Base-by-base conservation (phyloP, 2,113 vertebrate species). In the Eulemur rufifrons region DNA sequence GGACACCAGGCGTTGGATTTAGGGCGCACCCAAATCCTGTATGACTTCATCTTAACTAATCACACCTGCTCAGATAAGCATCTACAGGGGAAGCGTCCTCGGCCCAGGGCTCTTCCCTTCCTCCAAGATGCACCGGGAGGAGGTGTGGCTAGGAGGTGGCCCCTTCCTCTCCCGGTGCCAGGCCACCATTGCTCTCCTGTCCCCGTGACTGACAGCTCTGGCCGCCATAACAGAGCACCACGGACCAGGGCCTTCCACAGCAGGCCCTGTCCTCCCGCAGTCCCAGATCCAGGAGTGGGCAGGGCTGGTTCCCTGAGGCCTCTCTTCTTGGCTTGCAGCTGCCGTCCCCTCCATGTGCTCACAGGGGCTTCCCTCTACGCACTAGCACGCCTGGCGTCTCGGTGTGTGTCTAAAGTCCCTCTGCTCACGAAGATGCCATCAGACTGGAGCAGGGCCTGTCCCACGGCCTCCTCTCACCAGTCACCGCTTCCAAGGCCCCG, bases 201-300 rank as follows among this genome's bases (percentile, higher is more conserved):
- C 73, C 42, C 73, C 7, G 5, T 0, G 14, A 29, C 50, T 74
- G 73, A 29, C 14, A 14, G 42, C 27, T 9, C 42, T 6, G 20
- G 25, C 80, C 15, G 2, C 47, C 8, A 0, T 32, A 1, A 29
- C 45, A 45, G 73, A 81, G 45, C 9, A 12, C 34, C 23, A 3
- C 34, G 37, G 63, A 64, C 29, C 13, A 1, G 21, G 2, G 0
- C 23, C 69, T 4, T 37, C 14, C 25, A 21, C 15, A 2, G 20
- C 13, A 12, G 47, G 54, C 32, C 8, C 0, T 14, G 8, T 25
- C 23, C 42, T 34, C 56, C 81, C 29, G 1, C 39, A 2, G 54
- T 12, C 52, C n/a, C 20, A 54, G 66, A 42, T 4, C 17, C 3
- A 45, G 50, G 27, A 63, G n/a, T 73, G 37, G 12, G 54, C 78